These are phyloP conservation scores for Catharus ustulatus DNA, from an alignment of 2,797 vertebrate genomes.

Conservation along the genomic window DNA sequence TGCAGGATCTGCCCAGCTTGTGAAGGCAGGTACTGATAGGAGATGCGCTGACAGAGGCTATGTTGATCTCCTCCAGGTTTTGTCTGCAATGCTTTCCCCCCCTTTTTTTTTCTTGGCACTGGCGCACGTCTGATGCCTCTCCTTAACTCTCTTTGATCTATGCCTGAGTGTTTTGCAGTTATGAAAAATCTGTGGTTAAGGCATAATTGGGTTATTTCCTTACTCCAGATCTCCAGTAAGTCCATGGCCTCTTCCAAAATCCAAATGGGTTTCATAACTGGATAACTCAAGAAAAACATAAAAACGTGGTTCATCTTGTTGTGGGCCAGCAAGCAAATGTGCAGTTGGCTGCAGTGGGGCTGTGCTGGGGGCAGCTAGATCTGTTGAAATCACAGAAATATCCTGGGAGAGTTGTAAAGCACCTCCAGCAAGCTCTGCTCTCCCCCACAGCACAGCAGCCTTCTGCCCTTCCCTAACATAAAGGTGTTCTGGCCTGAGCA, in stretches of 20 bases:
- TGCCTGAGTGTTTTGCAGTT: not conserved
- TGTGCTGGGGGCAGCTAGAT: not conserved
- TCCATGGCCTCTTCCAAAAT: not conserved
- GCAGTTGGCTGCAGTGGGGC: not conserved
- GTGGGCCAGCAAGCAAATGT: not conserved
- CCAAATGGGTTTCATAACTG: not conserved
- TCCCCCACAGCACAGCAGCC: not conserved
- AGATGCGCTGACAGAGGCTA: not conserved
- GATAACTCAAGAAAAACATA: not conserved
- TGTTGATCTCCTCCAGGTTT: not conserved
- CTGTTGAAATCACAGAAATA: not conserved
- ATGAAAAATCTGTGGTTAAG: slow-evolving; percentile 5
- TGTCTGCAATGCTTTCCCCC: not conserved
- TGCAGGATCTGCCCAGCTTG: not conserved
- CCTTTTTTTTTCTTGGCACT: not conserved
- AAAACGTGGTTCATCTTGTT: not conserved
- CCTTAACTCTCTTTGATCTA: not conserved
- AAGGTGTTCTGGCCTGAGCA: not conserved
- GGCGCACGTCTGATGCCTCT: not conserved
- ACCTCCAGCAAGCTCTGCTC: not conserved
- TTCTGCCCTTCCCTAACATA: not conserved
- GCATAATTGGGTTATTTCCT: not conserved
- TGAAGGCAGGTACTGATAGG: not conserved
- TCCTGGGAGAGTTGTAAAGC: not conserved
- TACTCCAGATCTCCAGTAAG: not conserved